These are phyloP conservation scores for Diceros bicornis DNA, from an alignment of 2,797 vertebrate species.

Conservation along the genomic window DNA sequence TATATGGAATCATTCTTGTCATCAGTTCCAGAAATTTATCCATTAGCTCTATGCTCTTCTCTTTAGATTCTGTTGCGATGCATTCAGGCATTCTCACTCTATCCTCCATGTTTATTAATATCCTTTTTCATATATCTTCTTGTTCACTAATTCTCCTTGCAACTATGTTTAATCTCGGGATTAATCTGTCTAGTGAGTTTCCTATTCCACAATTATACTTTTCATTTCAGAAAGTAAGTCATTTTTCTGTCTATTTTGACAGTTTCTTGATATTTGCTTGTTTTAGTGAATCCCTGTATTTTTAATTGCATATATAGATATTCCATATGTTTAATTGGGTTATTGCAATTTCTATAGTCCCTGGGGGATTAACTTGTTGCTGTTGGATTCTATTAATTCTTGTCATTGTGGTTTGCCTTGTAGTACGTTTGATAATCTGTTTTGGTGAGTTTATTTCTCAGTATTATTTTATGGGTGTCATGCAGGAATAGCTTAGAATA, in stretches of 20 bases:
- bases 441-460: not conserved
- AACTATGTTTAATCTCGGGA: not conserved
- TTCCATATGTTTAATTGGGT: not conserved
- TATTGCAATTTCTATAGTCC: not conserved
- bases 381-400: not conserved
- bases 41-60: not conserved
- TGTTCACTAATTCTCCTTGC: not conserved
- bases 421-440: not conserved
- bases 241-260: constrained; percentile 10
- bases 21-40: not conserved
- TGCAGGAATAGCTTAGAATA: not conserved
- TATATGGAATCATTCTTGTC: not conserved
- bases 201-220: not conserved
- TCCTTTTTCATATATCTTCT: not conserved
- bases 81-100: not conserved
- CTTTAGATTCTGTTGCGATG: not conserved
- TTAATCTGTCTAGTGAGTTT: not conserved
- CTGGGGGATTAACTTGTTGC: not conserved
- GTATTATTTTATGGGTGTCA: not conserved
- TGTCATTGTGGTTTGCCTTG: not conserved
- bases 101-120: not conserved
- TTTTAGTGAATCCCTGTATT: not conserved
- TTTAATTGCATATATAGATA: not conserved
- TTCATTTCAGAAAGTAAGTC: not conserved
- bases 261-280: not conserved